Evolutionary conservation across 1,140 invertebrate genomes (phyloP).

Genomic region (Thaumetopoea pityocampa): DNA sequence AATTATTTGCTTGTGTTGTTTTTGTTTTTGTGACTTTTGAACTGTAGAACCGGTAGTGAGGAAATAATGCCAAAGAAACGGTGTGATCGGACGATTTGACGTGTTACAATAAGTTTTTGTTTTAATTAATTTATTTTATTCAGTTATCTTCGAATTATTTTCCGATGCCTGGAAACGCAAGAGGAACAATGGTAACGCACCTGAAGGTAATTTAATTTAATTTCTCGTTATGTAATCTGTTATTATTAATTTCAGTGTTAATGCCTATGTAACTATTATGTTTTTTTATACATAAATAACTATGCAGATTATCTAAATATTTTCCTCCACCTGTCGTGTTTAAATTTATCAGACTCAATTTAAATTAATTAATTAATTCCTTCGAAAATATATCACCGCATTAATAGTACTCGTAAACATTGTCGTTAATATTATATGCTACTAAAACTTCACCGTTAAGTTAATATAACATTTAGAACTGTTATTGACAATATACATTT

Average conservation of each 20-base stretch:
- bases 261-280: not conserved
- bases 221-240: not conserved
- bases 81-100: conserved; percentile 57
- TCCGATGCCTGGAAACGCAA: conserved; percentile 60
- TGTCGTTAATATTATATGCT: no score
- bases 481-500: no score
- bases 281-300: not conserved
- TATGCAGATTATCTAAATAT: no score
- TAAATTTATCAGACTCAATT: no score
- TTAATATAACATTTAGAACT: no score
- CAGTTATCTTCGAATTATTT: conserved; percentile 29
- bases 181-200: conserved; percentile 67
- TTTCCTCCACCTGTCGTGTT: no score
- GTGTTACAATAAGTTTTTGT: conserved; percentile 48
- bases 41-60: conserved; percentile 30
- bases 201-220: conserved; percentile 47
- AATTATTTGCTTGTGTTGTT: conserved; percentile 35
- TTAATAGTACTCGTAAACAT: no score
- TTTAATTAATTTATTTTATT: conserved; percentile 36
- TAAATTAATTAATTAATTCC: no score
- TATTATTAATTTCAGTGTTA: not conserved
- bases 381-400: no score
- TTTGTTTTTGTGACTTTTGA: conserved; percentile 39
- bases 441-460: no score
- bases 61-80: conserved; percentile 61